Evolutionary conservation across 2,888 invertebrate genomes (phyloP).

Genomic region (Spatulosminthurus flaviceps): DNA sequence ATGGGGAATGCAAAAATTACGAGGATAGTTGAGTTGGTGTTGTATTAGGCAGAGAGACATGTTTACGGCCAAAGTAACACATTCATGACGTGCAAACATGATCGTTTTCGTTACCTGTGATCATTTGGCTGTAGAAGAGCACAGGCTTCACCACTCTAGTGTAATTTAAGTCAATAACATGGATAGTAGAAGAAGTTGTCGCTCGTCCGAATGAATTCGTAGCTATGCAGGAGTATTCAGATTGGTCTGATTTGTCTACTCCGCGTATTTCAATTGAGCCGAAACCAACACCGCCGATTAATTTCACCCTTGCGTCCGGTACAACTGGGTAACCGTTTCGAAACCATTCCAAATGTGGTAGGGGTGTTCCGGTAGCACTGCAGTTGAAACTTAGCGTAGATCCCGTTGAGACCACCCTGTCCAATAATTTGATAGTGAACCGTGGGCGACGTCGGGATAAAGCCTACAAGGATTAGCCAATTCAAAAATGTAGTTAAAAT

Average conservation of each 20-base stretch:
- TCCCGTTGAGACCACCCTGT: slow-evolving; percentile 41
- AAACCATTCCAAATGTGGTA: slow-evolving; percentile 44
- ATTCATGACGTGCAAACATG: no score
- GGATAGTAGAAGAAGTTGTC: slow-evolving; percentile 42
- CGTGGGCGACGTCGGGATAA: slow-evolving; percentile 46
- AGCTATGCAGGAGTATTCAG: slow-evolving; percentile 45
- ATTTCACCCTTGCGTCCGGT: slow-evolving; percentile 39
- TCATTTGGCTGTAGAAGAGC: slow-evolving; percentile 43
- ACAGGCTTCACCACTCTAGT: slow-evolving; percentile 32
- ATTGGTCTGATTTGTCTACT: slow-evolving; percentile 46
- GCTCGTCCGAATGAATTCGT: slow-evolving; percentile 43
- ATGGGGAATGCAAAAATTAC: neutral
- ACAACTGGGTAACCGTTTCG: slow-evolving; percentile 47
- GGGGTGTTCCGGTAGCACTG: slow-evolving; percentile 44
- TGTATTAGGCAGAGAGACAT: no score
- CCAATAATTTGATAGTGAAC: slow-evolving; percentile 48
- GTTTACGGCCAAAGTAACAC: no score
- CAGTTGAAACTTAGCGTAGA: slow-evolving; percentile 46
- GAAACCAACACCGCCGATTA: slow-evolving; percentile 45
- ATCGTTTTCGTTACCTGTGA: slow-evolving; percentile 31
- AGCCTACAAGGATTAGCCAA: slow-evolving; percentile 15
- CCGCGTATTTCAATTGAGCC: slow-evolving; percentile 45
- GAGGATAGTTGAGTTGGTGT: no score
- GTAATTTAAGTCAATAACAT: slow-evolving; percentile 38
- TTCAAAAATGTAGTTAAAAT: neutral